Percentiles rank a stretch among this genome's conserved stretches.
These are phyloP conservation scores for Syngnathus typhle DNA, from an alignment of 2,113 vertebrate genomes.

Conservation along the genomic window DNA sequence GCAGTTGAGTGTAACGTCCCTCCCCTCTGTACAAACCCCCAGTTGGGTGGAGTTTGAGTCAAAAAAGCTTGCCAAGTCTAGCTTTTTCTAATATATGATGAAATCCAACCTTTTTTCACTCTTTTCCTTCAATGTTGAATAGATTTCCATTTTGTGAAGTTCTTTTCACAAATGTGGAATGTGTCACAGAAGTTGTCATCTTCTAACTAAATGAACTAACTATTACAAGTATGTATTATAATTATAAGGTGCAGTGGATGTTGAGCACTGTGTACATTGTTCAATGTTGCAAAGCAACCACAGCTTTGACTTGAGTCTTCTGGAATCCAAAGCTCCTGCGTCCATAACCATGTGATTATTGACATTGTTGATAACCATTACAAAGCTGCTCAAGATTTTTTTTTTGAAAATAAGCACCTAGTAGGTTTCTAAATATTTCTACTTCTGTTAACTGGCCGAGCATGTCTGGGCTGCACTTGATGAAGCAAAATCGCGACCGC, in stretches of 20 bases:
- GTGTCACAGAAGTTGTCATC: neutral
- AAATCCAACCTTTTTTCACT: no score
- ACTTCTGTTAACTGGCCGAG: constrained; percentile 76
- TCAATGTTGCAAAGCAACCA: neutral
- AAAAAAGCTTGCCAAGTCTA: neutral
- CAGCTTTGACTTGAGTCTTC: neutral
- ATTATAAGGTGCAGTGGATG: neutral
- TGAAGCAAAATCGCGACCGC: constrained; percentile 90
- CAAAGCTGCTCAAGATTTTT: neutral
- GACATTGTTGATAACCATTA: neutral
- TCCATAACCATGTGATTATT: neutral
- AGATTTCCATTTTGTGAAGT: no score
- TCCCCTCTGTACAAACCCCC: constrained; percentile 4
- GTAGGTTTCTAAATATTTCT: neutral
- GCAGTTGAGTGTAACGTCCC: constrained; percentile 13
- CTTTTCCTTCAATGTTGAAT: no score
- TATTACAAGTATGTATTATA: neutral
- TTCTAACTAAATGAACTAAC: neutral
- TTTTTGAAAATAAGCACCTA: neutral
- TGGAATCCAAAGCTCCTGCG: neutral
- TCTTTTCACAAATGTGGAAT: neutral
- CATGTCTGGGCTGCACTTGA: constrained; percentile 95
- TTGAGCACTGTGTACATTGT: neutral
- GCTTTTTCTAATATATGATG: neutral
- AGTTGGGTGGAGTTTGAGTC: constrained; percentile 23